These are phyloP conservation scores for Cardiocondyla obscurior DNA, from an alignment of 1,140 invertebrate species.

Conservation along the genomic window DNA sequence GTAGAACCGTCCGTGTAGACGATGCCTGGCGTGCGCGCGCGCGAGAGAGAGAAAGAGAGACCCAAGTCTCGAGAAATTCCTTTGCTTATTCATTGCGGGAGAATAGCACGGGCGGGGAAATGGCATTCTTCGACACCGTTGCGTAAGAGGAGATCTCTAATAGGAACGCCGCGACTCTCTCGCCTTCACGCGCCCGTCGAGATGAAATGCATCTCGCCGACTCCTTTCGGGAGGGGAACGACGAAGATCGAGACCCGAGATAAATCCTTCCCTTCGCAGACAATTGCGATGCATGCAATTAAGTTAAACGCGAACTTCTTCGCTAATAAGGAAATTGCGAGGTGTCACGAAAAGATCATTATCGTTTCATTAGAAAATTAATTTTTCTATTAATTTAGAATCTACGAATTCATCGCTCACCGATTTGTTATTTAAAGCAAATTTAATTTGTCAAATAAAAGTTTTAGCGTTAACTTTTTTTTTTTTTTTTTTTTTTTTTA, in stretches of 20 bases:
- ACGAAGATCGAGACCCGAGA: background rate
- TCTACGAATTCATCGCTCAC: background rate
- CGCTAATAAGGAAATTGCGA: background rate
- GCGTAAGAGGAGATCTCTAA: constrained; percentile 35
- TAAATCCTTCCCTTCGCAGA: background rate
- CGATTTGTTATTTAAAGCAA: background rate
- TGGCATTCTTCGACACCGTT: constrained; percentile 5
- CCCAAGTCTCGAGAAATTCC: constrained; percentile 3
- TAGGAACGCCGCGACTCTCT: background rate
- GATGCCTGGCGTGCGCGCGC: background rate
- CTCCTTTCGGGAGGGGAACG: background rate
- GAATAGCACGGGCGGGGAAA: background rate
- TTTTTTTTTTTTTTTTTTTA: too few relatives aligned
- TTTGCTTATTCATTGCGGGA: constrained; percentile 5
- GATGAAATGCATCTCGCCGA: constrained; percentile 17
- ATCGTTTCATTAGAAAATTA: background rate
- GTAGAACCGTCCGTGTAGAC: background rate
- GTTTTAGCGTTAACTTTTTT: too few relatives aligned
- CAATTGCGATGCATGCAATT: constrained; percentile 2
- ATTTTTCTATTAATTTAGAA: background rate
- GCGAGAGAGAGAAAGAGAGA: too few relatives aligned
- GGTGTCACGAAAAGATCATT: background rate
- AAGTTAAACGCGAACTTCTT: constrained; percentile 6
- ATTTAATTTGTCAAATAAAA: background rate
- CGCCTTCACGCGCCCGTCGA: background rate